These are phyloP conservation scores for Panurus biarmicus DNA, from an alignment of 2,113 vertebrate genomes.

Conservation along the genomic window DNA sequence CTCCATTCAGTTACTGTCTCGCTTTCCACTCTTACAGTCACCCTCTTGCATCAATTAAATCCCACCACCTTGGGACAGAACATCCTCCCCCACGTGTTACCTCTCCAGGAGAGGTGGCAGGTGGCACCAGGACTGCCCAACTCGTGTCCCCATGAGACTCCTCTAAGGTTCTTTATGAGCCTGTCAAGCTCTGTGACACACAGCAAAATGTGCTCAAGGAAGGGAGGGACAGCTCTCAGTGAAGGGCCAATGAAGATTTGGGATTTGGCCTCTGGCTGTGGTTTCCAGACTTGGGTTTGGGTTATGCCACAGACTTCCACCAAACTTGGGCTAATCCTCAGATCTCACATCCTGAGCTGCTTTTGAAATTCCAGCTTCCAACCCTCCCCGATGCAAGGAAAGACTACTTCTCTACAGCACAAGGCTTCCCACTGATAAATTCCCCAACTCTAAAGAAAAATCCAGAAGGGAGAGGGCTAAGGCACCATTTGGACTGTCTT, in stretches of 20 bases:
- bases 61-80: not conserved
- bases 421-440: not conserved
- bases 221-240: not conserved
- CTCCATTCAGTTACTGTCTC: not conserved
- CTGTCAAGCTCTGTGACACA: not conserved
- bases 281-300: not conserved
- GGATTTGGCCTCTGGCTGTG: not conserved
- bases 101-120: not conserved
- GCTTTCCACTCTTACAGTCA: not conserved
- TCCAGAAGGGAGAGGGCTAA: not conserved
- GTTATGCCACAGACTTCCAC: not conserved
- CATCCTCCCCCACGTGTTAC: fast-evolving
- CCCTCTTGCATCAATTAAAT: not conserved
- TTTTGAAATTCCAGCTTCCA: not conserved
- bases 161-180: fast-evolving
- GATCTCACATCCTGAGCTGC: not conserved
- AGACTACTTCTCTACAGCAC: not conserved
- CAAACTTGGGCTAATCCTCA: not conserved
- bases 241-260: not conserved
- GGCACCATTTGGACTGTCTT: not conserved
- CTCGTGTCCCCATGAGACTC: not conserved
- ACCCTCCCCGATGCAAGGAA: not conserved
- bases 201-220: not conserved
- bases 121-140: not conserved
- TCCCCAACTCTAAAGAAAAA: not conserved